These are phyloP conservation scores for Palaemon carinicauda DNA, from an alignment of 1,140 invertebrate genomes.

Conservation along the genomic window DNA sequence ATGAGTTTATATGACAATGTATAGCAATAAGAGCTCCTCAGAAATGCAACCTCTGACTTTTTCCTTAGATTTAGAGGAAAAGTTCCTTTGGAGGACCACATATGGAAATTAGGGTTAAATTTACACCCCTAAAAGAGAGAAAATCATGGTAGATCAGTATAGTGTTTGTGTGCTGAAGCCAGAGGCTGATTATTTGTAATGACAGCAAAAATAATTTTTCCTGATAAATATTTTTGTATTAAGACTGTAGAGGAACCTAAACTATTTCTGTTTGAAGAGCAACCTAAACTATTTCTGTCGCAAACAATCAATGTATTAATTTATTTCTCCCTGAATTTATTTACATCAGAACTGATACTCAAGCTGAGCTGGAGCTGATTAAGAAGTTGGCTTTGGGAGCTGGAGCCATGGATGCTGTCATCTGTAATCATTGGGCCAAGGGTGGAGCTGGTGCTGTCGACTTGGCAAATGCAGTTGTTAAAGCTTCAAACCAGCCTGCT, in stretches of 20 bases:
- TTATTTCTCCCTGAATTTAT: background rate
- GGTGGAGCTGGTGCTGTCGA: constrained; percentile 88
- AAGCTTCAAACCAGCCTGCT: constrained; percentile 73
- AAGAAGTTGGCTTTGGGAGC: constrained; percentile 74
- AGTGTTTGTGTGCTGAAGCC: no score
- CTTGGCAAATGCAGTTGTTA: constrained; percentile 86
- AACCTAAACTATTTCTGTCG: background rate
- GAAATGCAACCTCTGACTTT: no score
- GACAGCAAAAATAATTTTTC: no score
- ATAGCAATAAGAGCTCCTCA: no score
- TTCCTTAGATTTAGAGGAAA: no score
- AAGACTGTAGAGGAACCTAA: no score
- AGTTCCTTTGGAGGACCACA: no score
- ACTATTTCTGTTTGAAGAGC: background rate
- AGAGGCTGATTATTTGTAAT: no score
- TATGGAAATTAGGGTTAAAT: no score
- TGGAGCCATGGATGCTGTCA: constrained; percentile 87
- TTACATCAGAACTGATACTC: constrained; percentile 80
- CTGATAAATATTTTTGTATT: background rate
- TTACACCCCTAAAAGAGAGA: no score
- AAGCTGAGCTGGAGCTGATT: constrained; percentile 84
- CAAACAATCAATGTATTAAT: background rate
- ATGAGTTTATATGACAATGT: no score
- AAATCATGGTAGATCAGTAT: no score
- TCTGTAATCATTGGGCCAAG: constrained; percentile 89